Evolutionary conservation across 2,888 invertebrate species (phyloP), one percentile per base, ranked within the genome.

Genomic region (Perithous albicinctus): DNA sequence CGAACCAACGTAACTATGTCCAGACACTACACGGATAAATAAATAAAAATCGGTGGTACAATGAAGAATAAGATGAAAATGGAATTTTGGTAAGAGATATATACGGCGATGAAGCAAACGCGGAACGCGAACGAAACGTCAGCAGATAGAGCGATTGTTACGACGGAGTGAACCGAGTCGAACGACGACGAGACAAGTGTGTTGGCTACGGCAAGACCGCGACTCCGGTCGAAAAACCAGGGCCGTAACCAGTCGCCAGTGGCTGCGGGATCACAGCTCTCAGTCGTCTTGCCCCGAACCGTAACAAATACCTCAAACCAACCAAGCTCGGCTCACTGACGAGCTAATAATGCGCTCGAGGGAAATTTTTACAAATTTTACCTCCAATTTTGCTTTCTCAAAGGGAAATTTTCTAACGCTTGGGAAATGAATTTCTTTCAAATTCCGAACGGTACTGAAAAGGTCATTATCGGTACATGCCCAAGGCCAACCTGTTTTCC

Each of bases 131-230:
- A 1, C 46, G 85, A 89, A 88, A 91, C 91, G 92, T 92, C 91
- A 91, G 90, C 91, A 90, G 88, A 88, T 89, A 88, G n/a, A n/a
- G 87, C 88, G 90, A 90, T 90, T 89, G 89, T 88, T 18, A 88
- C 87, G 86, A 85, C 85, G 83, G 86, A 88, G 88, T 88, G 87
- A 85, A 83, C 87, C 89, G 88, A 91, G 88, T 85, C 87, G 88
- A 90, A 89, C 89, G 88, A 89, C 84, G 78, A 75, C 88, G 89
- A 86, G 87, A 88, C 89, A 88, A 90, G 88, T 87, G 88, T 90
- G 88, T 78, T 70, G 64, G 86, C 87, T 85, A 84, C 85, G 86
- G 84, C 80, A 82, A 84, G 83, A 84, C 88, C 87, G 86, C 88
- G 85, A 88, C 88, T 89, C 84, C 80, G 87, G 83, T 88, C 86